phyloP scores from a whole-genome alignment of 2,113 vertebrate species.

The Poeciliopsis occidentalis region DNA sequence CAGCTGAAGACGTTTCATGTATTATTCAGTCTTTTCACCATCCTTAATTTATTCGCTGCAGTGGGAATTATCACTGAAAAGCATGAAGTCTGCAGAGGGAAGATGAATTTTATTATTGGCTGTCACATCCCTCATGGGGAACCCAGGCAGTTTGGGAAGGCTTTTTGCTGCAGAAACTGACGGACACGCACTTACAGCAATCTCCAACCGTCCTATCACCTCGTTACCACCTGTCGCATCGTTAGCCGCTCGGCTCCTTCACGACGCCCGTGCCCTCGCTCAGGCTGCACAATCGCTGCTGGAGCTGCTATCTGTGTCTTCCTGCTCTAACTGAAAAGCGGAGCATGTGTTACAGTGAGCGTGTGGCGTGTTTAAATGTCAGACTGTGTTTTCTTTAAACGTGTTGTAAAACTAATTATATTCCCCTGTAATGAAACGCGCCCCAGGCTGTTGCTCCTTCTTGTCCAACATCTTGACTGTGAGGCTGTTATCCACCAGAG shows the following conservation, averaged over 20 bases:
- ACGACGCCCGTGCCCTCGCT: constrained; percentile 2
- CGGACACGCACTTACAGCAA: neutral
- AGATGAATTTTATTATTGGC: constrained; percentile 21
- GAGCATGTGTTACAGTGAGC: constrained; percentile 17
- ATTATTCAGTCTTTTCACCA: neutral
- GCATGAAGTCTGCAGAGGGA: constrained; percentile 1
- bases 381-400: constrained; percentile 14
- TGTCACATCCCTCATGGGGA: constrained; percentile 3
- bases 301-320: constrained; percentile 36
- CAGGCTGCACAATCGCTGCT: neutral
- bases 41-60: constrained; percentile 13
- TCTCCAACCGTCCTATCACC: constrained; percentile 1
- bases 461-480: constrained; percentile 24
- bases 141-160: constrained; percentile 4
- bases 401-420: constrained; percentile 49
- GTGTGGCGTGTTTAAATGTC: constrained; percentile 28
- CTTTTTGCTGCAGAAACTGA: constrained; percentile 21
- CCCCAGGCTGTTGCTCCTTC: constrained; percentile 31
- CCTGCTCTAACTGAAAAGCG: constrained; percentile 50
- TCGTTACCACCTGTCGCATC: neutral
- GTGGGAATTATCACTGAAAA: constrained; percentile 1
- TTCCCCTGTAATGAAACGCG: constrained; percentile 37
- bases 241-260: neutral
- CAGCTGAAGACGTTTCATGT: constrained; percentile 1
- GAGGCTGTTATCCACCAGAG: neutral